A percentile compares a stretch with the other conserved stretches of the same genome.
These are phyloP conservation scores for Clarias platycephalus DNA, from an alignment of 2,797 vertebrate genomes.

Conservation along the genomic window DNA sequence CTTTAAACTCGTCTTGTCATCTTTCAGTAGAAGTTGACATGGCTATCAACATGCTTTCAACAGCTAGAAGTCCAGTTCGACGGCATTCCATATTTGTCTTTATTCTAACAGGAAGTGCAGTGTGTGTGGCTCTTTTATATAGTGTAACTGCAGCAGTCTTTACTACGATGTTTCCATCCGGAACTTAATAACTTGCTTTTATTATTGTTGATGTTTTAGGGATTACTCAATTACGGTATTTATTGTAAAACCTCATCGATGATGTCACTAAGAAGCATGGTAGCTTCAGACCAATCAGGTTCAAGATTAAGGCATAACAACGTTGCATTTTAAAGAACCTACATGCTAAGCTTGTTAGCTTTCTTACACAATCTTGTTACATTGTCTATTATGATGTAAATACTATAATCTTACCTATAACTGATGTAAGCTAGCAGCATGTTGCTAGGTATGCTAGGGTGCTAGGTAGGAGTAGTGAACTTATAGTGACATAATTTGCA, in stretches of 20 bases:
- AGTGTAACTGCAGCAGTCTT: background rate
- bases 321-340: background rate
- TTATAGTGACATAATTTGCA: background rate
- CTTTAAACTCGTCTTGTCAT: background rate
- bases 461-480: background rate
- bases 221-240: background rate
- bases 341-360: background rate
- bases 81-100: slow-evolving; percentile 38
- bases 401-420: background rate
- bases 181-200: background rate
- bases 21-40: background rate
- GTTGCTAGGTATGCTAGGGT: background rate
- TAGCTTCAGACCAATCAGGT: background rate
- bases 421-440: background rate
- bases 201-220: background rate
- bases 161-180: background rate
- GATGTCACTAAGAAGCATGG: background rate
- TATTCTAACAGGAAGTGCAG: background rate
- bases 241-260: too few species aligned
- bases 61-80: slow-evolving; percentile 18
- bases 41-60: background rate
- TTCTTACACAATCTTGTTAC: background rate
- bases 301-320: background rate
- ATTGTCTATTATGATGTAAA: background rate
- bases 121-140: background rate